Conservation (phyloP, 92 coral and sea anemone genomes). For the Metridium senile region DNA sequence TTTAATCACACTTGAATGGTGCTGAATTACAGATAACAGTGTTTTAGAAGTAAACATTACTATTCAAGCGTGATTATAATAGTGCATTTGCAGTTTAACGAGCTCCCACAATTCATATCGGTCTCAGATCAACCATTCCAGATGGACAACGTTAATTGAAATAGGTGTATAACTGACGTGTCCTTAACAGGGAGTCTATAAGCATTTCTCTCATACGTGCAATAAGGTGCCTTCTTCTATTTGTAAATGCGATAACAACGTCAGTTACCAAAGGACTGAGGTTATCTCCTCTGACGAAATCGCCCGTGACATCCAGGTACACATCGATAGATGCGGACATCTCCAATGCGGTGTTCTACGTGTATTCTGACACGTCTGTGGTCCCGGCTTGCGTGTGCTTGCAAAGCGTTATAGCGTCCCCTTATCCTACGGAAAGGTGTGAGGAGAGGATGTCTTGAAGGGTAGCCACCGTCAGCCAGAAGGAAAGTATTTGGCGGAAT, state of each 20-base stretch:
- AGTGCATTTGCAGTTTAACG: no score
- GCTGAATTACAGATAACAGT: no score
- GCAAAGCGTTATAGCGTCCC: not conserved
- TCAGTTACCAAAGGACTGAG: not conserved
- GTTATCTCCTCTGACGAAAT: slow-evolving; percentile 15
- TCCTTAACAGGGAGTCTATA: no score
- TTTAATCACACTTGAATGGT: no score
- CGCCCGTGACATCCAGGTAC: slow-evolving; percentile 23
- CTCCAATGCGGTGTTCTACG: no score
- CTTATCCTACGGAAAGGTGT: slow-evolving; percentile 29
- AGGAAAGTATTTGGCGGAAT: slow-evolving; percentile 19
- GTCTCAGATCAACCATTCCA: no score
- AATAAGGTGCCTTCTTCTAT: not conserved
- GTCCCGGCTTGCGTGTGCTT: slow-evolving; percentile 13
- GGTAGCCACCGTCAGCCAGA: slow-evolving; percentile 52
- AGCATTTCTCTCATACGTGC: not conserved
- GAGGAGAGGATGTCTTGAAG: slow-evolving; percentile 23
- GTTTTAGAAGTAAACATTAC: no score
- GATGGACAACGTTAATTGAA: no score
- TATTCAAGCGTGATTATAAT: no score
- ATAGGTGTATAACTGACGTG: no score
- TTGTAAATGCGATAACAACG: slow-evolving; percentile 6
- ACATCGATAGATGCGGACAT: slow-evolving; percentile 17
- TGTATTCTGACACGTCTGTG: not conserved
- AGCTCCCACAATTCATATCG: no score